Evolutionary conservation across 1,140 invertebrate species (phyloP).

Genomic region (Drosophila arizonae): DNA sequence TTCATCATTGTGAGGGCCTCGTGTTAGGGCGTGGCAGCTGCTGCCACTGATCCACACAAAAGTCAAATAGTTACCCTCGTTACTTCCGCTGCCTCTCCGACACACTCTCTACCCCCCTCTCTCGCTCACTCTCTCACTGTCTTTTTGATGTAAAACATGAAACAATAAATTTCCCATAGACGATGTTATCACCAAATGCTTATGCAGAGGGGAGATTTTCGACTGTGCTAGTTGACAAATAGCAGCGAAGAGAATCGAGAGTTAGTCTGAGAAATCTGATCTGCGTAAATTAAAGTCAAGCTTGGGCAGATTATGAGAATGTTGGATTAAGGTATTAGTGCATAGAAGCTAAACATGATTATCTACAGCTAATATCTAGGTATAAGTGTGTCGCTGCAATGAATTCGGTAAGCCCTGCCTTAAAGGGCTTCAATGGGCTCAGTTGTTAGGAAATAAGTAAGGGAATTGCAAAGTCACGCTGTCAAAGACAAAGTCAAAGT

Average conservation of each 20-base stretch:
- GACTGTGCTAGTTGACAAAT: constrained; percentile 26
- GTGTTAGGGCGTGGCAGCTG: constrained; percentile 7
- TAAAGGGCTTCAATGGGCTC: no score
- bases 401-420: no score
- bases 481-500: no score
- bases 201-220: constrained; percentile 3
- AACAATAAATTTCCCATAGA: constrained; percentile 49
- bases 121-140: constrained; percentile 1
- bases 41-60: constrained; percentile 13
- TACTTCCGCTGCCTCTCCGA: constrained; percentile 21
- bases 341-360: no score
- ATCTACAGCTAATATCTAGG: no score
- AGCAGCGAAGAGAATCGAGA: constrained; percentile 3
- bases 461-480: no score
- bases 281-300: not conserved
- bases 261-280: not conserved
- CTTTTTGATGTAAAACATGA: constrained; percentile 33
- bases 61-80: constrained; percentile 66
- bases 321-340: not conserved
- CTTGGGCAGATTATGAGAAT: not conserved
- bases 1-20: constrained; percentile 43
- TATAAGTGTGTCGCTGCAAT: no score
- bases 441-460: no score
- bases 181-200: constrained; percentile 48
- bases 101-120: no score